Evolutionary conservation across 1,140 invertebrate species (phyloP).

Genomic region (Anastrepha ludens): DNA sequence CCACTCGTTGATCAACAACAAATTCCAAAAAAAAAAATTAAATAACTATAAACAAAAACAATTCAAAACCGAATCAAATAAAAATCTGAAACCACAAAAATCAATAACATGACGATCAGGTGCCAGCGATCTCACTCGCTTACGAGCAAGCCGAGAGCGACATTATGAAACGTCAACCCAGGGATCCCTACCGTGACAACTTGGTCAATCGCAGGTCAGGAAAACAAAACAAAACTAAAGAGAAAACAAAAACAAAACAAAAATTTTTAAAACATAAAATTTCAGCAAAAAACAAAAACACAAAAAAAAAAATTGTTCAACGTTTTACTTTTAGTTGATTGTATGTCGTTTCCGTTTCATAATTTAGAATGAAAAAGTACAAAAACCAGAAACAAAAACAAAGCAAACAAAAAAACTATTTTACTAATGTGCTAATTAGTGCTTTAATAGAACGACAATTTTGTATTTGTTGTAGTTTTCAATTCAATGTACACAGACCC

Average conservation of each 20-base stretch:
- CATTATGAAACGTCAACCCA: slow-evolving; percentile 99
- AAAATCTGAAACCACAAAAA: slow-evolving; percentile 35
- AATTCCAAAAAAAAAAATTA: neutral
- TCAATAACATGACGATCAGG: slow-evolving; percentile 76
- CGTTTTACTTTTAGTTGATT: slow-evolving; percentile 29
- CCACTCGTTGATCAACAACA: slow-evolving; percentile 46
- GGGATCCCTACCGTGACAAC: slow-evolving; percentile 96
- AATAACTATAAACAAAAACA: neutral
- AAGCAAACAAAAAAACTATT: neutral
- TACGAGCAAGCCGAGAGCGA: slow-evolving; percentile 99
- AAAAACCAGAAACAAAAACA: neutral
- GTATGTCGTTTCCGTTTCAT: slow-evolving; percentile 36
- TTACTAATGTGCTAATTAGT: slow-evolving; percentile 42
- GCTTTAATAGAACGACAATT: slow-evolving; percentile 5
- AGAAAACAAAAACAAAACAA: neutral
- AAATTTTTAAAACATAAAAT: slow-evolving; percentile 23
- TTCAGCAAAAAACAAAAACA: neutral
- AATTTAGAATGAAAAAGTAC: slow-evolving; percentile 32
- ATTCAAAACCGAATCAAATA: neutral
- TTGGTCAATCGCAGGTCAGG: slow-evolving; percentile 96
- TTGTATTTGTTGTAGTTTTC: slow-evolving; percentile 43
- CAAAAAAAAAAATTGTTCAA: neutral
- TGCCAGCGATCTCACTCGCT: slow-evolving; percentile 99
- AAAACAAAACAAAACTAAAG: slow-evolving; percentile 6
- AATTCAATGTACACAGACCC: slow-evolving; percentile 41